Base-by-base conservation (phyloP, 2,888 invertebrate species). In the Exocentrus adspersus region DNA sequence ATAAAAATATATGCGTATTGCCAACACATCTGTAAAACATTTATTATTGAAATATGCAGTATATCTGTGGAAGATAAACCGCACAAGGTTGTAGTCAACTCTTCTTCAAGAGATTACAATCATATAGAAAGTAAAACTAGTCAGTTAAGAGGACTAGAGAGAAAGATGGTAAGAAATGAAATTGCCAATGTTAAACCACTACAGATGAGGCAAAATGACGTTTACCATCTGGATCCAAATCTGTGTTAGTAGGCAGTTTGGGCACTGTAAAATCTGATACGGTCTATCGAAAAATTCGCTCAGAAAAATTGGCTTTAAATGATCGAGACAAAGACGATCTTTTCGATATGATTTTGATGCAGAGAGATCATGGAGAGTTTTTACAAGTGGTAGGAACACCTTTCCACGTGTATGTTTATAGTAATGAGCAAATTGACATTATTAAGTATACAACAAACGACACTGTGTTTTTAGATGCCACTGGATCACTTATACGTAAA, bases 1-100 rank as follows among this genome's bases (percentile, higher is more conserved):
- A 1, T 56, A 7, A 56, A 56, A 56, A 28, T 56, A 43, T 56
- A 56, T 56, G 56, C 56, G 14, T 56, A 45, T 14, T 56, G 56
- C 45, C 37, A 37, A 14, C 14, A 12, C 12, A 14, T 12, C n/a
- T 37, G 37, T 12, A 37, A 37, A 14, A 12, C 3, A 12, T 37
- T 37, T 37, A 6, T 37, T 12, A 37, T 37, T n/a, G 12, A 37
- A 37, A 37, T 37, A 37, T 37, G n/a, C 4, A 12, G 14, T 14
- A 14, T 37, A 12, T 37, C 37, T 12, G 10, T 37, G 5, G 37
- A 37, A 37, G 37, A 37, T 12, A 37, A 37, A n/a, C n/a, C 12
- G 14, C 37, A 37, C 14, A 5, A 5, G 37, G n/a, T 37, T 2
- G 2, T 37, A 5, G 37, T 37, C 5, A 37, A 37, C 14, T 37